Conservation (phyloP, 2,888 invertebrate genomes). For the Mesopsocus fuscifrons region DNA sequence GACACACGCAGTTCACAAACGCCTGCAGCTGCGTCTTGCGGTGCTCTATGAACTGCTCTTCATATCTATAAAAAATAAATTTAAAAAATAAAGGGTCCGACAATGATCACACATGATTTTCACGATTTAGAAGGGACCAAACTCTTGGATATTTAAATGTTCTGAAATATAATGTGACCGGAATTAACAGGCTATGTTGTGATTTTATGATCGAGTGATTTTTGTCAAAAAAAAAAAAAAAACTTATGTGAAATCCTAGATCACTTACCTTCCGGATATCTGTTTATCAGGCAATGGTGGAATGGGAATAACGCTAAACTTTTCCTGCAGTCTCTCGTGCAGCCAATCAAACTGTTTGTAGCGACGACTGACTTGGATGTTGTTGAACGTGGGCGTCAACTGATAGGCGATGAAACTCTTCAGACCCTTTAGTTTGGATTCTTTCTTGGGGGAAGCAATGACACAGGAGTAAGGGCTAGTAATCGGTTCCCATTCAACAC, state of each 20-base stretch:
- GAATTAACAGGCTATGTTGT: no score
- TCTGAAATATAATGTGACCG: no score
- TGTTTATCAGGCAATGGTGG: slow-evolving; percentile 97
- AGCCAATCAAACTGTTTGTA: slow-evolving; percentile 99
- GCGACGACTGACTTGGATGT: slow-evolving; percentile 79
- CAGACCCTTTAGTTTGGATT: slow-evolving; percentile 89
- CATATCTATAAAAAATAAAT: slow-evolving; percentile 91
- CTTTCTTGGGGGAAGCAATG: slow-evolving; percentile 91
- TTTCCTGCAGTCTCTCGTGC: slow-evolving; percentile 80
- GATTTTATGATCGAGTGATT: no score
- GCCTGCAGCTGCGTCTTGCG: slow-evolving; percentile 84
- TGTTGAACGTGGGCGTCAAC: slow-evolving; percentile 84
- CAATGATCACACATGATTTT: no score
- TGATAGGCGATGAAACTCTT: slow-evolving; percentile 97
- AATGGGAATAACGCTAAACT: slow-evolving; percentile 85
- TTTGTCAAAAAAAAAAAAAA: no score
- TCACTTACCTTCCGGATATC: slow-evolving; percentile 46
- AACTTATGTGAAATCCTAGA: no score
- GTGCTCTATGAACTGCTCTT: slow-evolving; percentile 92
- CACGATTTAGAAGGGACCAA: no score
- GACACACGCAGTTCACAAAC: slow-evolving; percentile 91
- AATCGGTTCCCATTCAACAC: slow-evolving; percentile 55
- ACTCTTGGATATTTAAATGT: no score
- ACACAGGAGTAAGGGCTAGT: slow-evolving; percentile 60
- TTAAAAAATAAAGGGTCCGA: slow-evolving; percentile 14